A percentile compares a stretch with the other conserved stretches of the same genome.
These are phyloP conservation scores for Chroicocephalus ridibundus DNA, from an alignment of 2,113 vertebrate species.

Conservation along the genomic window DNA sequence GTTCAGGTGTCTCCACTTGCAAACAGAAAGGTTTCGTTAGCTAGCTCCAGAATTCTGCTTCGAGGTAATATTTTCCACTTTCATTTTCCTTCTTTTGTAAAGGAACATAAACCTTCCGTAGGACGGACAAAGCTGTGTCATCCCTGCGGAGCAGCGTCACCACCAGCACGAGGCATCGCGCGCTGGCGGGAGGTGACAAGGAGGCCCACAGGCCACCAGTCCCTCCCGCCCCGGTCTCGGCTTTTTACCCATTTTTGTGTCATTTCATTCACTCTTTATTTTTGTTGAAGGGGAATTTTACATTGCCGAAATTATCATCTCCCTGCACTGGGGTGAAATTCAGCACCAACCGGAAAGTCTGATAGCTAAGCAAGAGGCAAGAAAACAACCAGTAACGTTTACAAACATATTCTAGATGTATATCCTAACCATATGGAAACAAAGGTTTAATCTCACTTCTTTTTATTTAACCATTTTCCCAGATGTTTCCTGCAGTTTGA, in stretches of 20 bases:
- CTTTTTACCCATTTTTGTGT: neutral
- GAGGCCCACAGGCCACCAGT: accelerated
- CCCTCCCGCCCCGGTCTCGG: neutral
- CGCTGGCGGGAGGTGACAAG: accelerated
- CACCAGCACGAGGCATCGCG: accelerated
- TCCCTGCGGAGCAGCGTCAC: accelerated
- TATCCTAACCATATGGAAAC: constrained; percentile 22
- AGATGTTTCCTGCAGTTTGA: constrained; percentile 82
- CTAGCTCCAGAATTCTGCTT: neutral
- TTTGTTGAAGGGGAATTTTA: neutral
- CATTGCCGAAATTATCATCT: accelerated
- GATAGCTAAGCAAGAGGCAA: neutral
- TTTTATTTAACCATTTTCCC: constrained; percentile 70
- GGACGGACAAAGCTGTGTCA: accelerated
- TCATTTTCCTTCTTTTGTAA: neutral
- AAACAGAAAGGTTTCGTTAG: neutral
- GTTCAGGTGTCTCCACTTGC: neutral
- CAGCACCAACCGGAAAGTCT: neutral
- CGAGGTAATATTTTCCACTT: neutral
- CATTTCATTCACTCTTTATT: accelerated
- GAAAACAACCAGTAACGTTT: neutral
- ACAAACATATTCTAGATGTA: neutral
- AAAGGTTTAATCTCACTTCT: constrained; percentile 43
- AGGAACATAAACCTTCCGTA: neutral
- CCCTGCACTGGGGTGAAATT: neutral